phyloP scores from a whole-genome alignment of 2,113 vertebrate species.

The Spea multiplicata region DNA sequence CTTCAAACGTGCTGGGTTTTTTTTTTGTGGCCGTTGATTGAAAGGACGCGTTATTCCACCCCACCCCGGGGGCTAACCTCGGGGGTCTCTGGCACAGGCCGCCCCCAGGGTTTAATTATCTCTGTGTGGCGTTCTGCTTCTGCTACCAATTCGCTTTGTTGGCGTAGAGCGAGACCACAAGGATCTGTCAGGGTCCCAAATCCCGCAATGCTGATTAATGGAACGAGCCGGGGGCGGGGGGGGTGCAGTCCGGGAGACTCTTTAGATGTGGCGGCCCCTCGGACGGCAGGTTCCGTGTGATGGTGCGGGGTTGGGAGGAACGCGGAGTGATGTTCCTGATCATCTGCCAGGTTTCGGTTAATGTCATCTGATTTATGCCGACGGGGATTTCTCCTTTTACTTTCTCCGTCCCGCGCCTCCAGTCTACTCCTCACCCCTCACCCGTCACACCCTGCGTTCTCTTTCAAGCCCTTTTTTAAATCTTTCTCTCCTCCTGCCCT shows the following conservation, averaged over 20 bases:
- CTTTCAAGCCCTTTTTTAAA: too few species aligned
- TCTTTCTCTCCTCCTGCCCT: too few species aligned
- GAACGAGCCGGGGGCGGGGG: not conserved
- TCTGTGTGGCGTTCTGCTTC: constrained; percentile 11
- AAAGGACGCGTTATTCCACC: not conserved
- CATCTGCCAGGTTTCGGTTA: too few species aligned
- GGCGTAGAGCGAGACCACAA: not conserved
- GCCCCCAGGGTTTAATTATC: constrained; percentile 7
- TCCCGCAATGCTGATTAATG: constrained; percentile 24
- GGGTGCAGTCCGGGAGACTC: not conserved
- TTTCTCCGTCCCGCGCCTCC: too few species aligned
- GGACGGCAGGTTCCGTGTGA: not conserved
- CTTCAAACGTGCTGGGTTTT: not conserved
- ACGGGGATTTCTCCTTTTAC: too few species aligned
- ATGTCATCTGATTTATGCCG: too few species aligned
- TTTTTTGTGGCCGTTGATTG: not conserved
- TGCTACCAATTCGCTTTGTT: not conserved
- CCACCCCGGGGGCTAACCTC: not conserved
- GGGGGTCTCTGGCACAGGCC: not conserved
- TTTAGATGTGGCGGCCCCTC: constrained; percentile 10
- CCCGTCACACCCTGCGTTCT: too few species aligned
- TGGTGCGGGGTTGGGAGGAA: not conserved
- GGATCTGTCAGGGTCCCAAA: constrained; percentile 21
- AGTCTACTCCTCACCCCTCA: too few species aligned
- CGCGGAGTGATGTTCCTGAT: too few species aligned